Conservation (phyloP, 64 coral and sea anemone genomes). For the Montipora sp. region DNA sequence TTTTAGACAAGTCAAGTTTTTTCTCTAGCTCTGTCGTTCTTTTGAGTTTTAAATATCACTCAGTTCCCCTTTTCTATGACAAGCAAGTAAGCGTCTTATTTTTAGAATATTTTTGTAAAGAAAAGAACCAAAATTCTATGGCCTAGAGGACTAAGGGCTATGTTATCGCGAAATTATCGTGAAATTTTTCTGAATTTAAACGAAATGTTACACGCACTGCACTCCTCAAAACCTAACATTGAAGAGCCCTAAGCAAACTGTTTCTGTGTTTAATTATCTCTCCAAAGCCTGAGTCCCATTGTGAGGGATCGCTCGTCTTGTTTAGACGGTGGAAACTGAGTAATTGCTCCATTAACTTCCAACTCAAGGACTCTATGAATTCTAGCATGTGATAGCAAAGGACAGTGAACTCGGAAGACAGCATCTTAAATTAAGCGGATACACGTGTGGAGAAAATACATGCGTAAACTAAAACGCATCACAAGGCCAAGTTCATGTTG, state of each 20-base stretch:
- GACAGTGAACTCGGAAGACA: neutral
- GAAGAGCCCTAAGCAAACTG: neutral
- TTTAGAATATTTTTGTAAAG: no score
- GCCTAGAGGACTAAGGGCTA: neutral
- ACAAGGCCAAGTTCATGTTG: conserved; percentile 46
- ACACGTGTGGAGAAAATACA: neutral
- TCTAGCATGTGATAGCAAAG: neutral
- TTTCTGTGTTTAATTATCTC: neutral
- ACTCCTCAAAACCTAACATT: neutral
- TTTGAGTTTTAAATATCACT: neutral
- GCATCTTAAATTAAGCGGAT: neutral
- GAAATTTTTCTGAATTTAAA: neutral
- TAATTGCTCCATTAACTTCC: neutral
- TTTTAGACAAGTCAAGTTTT: neutral
- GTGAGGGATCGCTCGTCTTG: neutral
- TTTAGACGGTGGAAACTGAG: neutral
- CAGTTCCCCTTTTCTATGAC: no score
- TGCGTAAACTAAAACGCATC: neutral
- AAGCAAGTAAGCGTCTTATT: no score
- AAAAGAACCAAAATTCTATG: neutral
- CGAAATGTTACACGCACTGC: neutral
- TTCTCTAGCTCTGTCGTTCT: neutral
- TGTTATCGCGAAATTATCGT: neutral
- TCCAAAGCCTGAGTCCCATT: neutral
- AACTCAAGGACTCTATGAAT: neutral